Percentiles rank a stretch among this genome's conserved stretches.
Conservation (phyloP, 2,888 invertebrate species). For the Polydrusus pterygomalis region DNA sequence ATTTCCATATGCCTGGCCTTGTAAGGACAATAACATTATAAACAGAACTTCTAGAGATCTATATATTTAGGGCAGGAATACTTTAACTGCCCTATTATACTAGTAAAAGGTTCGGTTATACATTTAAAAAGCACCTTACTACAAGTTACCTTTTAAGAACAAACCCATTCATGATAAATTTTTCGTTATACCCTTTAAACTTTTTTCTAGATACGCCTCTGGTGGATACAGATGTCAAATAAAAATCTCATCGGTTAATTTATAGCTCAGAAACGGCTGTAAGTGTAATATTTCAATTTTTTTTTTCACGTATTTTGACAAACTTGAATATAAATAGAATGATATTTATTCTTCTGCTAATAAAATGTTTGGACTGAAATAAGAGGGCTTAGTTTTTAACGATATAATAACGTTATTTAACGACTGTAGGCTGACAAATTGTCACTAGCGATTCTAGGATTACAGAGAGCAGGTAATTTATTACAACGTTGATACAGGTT, state of each 20-base stretch:
- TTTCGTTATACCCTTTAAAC: too few species aligned
- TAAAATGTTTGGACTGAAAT: slow-evolving; percentile 11
- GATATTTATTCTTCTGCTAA: slow-evolving; percentile 13
- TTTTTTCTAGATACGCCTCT: too few species aligned
- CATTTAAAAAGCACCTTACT: too few species aligned
- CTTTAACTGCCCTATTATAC: too few species aligned
- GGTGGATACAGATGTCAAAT: slow-evolving; percentile 39
- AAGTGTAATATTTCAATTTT: slow-evolving; percentile 39
- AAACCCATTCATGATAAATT: too few species aligned
- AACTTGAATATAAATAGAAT: slow-evolving; percentile 42
- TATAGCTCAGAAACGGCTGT: slow-evolving; percentile 32
- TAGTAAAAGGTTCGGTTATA: too few species aligned
- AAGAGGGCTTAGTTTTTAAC: slow-evolving; percentile 2
- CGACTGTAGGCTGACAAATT: neutral
- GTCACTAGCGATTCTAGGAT: neutral
- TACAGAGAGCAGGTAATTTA: too few species aligned
- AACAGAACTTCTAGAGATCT: too few species aligned
- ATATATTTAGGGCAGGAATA: too few species aligned
- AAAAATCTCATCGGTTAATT: slow-evolving; percentile 43
- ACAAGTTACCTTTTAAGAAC: too few species aligned
- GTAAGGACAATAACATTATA: too few species aligned
- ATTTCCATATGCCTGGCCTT: too few species aligned
- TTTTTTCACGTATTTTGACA: slow-evolving; percentile 38
- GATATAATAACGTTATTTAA: slow-evolving; percentile 16
- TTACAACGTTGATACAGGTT: neutral